Percentiles rank a stretch among this genome's conserved stretches.
These are phyloP conservation scores for Protomyctophum bolini DNA, from an alignment of 2,113 vertebrate genomes.

Conservation along the genomic window DNA sequence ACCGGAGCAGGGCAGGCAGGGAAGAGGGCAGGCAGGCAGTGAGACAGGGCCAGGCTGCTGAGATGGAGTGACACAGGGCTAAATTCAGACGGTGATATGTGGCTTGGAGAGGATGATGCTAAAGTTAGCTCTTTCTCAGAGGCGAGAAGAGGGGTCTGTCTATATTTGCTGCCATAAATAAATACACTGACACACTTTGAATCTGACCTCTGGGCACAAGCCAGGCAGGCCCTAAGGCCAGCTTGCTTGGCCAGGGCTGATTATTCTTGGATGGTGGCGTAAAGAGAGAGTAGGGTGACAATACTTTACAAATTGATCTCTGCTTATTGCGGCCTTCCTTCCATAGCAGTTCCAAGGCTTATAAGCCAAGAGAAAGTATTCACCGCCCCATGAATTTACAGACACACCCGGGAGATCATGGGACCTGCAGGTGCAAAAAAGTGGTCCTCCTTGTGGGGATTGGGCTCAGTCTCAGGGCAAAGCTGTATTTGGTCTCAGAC, in stretches of 20 bases:
- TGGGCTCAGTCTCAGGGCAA: slow-evolving; percentile 6
- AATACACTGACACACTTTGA: slow-evolving; percentile 74
- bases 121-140: slow-evolving; percentile 76
- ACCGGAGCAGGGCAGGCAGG: slow-evolving; percentile 24
- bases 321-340: slow-evolving; percentile 40
- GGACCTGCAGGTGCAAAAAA: slow-evolving; percentile 55
- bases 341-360: slow-evolving; percentile 36
- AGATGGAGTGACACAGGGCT: slow-evolving; percentile 50
- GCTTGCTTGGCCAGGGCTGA: slow-evolving; percentile 29
- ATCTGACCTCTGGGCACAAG: slow-evolving; percentile 55
- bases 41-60: slow-evolving; percentile 46
- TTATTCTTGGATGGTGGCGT: slow-evolving; percentile 61
- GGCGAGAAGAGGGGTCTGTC: slow-evolving; percentile 73
- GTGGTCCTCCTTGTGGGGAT: slow-evolving; percentile 17
- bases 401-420: slow-evolving; percentile 33
- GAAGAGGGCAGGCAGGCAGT: slow-evolving; percentile 58
- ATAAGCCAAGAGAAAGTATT: slow-evolving; percentile 13
- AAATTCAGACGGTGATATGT: slow-evolving; percentile 70
- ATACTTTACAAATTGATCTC: slow-evolving; percentile 44
- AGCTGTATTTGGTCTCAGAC: slow-evolving; percentile 60
- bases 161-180: slow-evolving; percentile 80
- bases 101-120: slow-evolving; percentile 66
- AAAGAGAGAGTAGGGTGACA: slow-evolving; percentile 46
- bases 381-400: slow-evolving; percentile 45
- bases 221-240: slow-evolving; percentile 41